Conservation (phyloP, 2,888 invertebrate genomes). For the Subacronicta megacephala region DNA sequence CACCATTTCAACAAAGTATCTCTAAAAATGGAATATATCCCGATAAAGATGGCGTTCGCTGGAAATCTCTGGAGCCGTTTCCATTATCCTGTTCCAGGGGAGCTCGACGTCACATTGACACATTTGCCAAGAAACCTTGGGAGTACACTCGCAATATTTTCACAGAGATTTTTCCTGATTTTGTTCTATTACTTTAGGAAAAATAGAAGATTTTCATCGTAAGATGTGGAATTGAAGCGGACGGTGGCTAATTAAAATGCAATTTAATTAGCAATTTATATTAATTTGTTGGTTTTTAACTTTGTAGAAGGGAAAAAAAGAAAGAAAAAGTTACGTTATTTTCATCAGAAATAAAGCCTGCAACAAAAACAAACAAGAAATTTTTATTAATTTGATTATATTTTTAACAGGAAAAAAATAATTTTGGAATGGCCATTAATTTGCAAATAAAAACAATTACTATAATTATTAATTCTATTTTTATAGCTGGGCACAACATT, state of each 20-base stretch:
- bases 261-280: neutral
- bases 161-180: slow-evolving; percentile 2
- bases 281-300: slow-evolving; percentile 3
- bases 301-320: neutral
- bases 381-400: no score
- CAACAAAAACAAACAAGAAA: no score
- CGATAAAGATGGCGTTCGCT: slow-evolving; percentile 24
- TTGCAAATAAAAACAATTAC: no score
- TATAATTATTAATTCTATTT: no score
- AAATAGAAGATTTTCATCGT: neutral
- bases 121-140: slow-evolving; percentile 23
- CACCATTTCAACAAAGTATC: neutral
- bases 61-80: slow-evolving; percentile 28
- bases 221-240: neutral
- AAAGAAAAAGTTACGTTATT: no score
- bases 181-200: slow-evolving; percentile 12
- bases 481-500: no score
- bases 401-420: no score
- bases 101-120: slow-evolving; percentile 32
- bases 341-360: no score
- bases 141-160: slow-evolving; percentile 17
- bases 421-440: no score
- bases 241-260: neutral
- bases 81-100: slow-evolving; percentile 36
- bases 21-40: slow-evolving; percentile 17